These are phyloP conservation scores for Diplolepis rosae DNA, from an alignment of 2,888 invertebrate genomes.

Conservation along the genomic window DNA sequence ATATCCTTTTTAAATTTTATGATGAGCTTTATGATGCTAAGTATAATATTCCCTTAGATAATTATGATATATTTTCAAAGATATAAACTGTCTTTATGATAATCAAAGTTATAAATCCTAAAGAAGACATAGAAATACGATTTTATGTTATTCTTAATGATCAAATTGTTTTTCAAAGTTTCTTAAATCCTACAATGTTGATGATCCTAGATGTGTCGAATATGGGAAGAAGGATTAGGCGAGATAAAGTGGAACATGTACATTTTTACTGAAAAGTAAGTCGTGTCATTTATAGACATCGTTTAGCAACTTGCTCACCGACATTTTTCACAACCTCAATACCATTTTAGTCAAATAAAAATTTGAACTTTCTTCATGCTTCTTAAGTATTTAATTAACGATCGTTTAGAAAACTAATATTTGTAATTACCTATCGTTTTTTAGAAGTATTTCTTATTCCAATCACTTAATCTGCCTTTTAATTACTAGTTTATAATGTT, in stretches of 20 bases:
- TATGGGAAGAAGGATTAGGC: constrained; percentile 7
- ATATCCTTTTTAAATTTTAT: background rate
- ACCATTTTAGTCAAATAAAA: constrained; percentile 7
- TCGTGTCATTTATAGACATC: constrained; percentile 29
- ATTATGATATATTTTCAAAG: too few relatives aligned
- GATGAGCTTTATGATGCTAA: too few relatives aligned
- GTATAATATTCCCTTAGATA: too few relatives aligned
- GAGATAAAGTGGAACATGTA: constrained; percentile 21
- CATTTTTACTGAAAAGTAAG: constrained; percentile 30
- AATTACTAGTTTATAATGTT: too few relatives aligned
- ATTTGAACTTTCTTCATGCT: constrained; percentile 21
- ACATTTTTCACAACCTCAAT: constrained; percentile 31
- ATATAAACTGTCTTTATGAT: too few relatives aligned
- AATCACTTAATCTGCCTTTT: too few relatives aligned
- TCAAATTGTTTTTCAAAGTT: background rate
- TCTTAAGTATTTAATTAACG: constrained; percentile 15
- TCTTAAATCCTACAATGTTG: background rate
- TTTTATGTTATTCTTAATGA: background rate
- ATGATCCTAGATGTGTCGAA: background rate
- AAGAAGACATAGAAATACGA: background rate
- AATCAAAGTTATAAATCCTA: too few relatives aligned
- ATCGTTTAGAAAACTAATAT: constrained; percentile 18
- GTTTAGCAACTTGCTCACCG: constrained; percentile 29
- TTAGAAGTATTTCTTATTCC: background rate
- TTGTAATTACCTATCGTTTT: background rate